Percentiles rank a stretch among this genome's conserved stretches.
These are phyloP conservation scores for Julus scandinavius DNA, from an alignment of 2,888 invertebrate genomes.

Conservation along the genomic window DNA sequence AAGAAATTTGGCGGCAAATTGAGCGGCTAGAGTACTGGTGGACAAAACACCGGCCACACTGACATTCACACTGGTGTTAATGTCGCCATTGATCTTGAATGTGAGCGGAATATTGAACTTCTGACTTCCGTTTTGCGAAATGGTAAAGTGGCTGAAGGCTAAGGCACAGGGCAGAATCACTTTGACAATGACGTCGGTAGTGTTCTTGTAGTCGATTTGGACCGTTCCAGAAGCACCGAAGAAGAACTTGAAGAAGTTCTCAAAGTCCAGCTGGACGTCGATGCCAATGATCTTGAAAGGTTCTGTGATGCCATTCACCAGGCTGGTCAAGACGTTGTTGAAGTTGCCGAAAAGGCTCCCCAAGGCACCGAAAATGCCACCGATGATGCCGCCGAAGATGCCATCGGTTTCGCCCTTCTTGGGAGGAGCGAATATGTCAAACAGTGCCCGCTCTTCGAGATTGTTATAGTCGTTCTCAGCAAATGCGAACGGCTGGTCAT, in stretches of 20 bases:
- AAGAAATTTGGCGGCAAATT: neutral
- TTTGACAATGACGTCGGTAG: neutral
- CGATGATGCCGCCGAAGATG: neutral
- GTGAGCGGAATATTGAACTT: neutral
- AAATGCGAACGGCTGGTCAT: neutral
- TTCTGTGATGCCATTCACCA: neutral
- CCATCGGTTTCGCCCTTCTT: too few relatives aligned
- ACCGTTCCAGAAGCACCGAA: neutral
- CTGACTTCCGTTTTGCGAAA: neutral
- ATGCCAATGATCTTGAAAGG: neutral
- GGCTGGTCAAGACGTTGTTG: neutral
- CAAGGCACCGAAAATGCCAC: neutral
- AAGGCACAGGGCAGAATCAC: neutral
- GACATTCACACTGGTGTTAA: neutral
- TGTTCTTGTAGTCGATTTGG: neutral
- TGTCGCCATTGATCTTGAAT: neutral
- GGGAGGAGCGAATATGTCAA: neutral
- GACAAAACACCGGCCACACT: too few relatives aligned
- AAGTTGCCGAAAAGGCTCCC: neutral
- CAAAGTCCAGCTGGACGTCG: neutral
- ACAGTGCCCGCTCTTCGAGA: neutral
- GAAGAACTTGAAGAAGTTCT: neutral
- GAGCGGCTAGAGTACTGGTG: neutral
- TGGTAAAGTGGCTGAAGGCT: neutral
- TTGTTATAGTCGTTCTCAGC: neutral